phyloP scores from a whole-genome alignment of 2,888 invertebrate genomes.

The Meandrusa payeni region DNA sequence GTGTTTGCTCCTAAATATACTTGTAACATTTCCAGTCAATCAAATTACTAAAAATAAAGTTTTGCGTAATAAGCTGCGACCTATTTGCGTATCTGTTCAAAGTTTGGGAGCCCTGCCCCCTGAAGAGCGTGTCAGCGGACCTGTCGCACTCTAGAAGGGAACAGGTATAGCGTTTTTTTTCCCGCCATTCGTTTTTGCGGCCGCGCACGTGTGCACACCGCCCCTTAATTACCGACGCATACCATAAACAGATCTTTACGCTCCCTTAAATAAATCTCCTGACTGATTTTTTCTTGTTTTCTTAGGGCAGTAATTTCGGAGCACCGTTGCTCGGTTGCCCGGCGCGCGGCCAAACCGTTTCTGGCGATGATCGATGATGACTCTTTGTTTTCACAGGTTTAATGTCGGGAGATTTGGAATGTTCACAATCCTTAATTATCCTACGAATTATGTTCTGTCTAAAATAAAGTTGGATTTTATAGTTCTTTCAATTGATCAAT shows the following conservation, averaged over 20 bases:
- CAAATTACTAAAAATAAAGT: too few relatives aligned
- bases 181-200: constrained; percentile 71
- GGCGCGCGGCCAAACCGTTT: constrained; percentile 46
- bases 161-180: constrained; percentile 76
- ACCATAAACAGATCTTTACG: constrained; percentile 82
- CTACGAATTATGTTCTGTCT: constrained; percentile 11
- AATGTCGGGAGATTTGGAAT: constrained; percentile 39
- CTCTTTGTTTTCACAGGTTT: constrained; percentile 72
- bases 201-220: constrained; percentile 74
- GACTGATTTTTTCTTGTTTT: constrained; percentile 63
- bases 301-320: constrained; percentile 70
- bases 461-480: too few relatives aligned
- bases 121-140: constrained; percentile 73
- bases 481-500: too few relatives aligned
- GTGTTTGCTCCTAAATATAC: too few relatives aligned
- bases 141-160: constrained; percentile 68
- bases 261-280: constrained; percentile 80
- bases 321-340: constrained; percentile 67
- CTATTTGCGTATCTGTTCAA: not conserved
- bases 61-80: too few relatives aligned
- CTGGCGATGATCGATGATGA: constrained; percentile 64
- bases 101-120: constrained; percentile 55
- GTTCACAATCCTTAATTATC: constrained; percentile 14
- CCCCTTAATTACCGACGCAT: constrained; percentile 80
- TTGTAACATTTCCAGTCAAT: too few relatives aligned